Conservation (phyloP, 2,888 invertebrate species). For the Byasa hedistus region DNA sequence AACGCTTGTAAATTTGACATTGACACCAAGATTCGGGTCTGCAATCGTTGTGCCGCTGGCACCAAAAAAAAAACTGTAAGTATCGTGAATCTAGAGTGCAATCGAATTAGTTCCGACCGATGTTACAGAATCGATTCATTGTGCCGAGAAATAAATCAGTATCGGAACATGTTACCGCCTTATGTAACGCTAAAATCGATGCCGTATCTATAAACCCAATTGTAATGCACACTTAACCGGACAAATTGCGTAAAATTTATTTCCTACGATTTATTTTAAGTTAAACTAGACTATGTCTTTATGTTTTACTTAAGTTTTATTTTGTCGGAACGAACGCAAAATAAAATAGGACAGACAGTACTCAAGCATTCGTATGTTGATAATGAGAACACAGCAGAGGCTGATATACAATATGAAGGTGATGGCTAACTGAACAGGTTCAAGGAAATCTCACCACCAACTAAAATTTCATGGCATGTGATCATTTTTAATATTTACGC, state of each 20-base stretch:
- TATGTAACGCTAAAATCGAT: constrained; percentile 22
- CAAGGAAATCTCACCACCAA: no score
- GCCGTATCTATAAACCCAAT: not conserved
- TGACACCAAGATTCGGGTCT: constrained; percentile 38
- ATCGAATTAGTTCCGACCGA: constrained; percentile 42
- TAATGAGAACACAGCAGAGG: no score
- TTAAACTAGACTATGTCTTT: no score
- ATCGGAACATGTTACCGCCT: constrained; percentile 15
- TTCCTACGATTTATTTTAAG: not conserved
- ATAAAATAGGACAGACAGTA: no score
- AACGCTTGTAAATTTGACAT: constrained; percentile 42
- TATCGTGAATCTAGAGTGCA: constrained; percentile 36
- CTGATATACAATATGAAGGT: no score
- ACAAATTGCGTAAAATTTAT: not conserved
- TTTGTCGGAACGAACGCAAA: no score
- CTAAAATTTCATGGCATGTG: no score
- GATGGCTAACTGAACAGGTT: no score
- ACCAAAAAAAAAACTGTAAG: constrained; percentile 36
- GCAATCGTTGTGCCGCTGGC: constrained; percentile 33
- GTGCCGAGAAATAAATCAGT: constrained; percentile 12
- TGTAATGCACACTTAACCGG: no score
- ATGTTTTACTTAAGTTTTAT: no score
- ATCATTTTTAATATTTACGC: no score
- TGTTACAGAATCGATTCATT: constrained; percentile 38
- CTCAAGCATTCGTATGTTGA: no score